These are phyloP conservation scores for Ceratina japonica DNA, from an alignment of 1,140 invertebrate species.

Conservation along the genomic window DNA sequence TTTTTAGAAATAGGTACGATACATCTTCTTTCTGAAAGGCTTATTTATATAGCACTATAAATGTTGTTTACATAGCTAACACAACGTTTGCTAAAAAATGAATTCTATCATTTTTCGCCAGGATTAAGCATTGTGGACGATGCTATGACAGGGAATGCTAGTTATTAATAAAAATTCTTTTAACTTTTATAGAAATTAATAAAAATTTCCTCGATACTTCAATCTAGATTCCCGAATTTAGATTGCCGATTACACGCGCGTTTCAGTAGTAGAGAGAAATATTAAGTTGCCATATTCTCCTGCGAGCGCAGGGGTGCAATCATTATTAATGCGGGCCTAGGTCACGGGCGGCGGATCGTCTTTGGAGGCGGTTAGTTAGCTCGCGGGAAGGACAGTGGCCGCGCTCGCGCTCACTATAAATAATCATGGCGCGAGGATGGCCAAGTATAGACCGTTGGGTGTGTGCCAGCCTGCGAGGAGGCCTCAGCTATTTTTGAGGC, in stretches of 20 bases:
- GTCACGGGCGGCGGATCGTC: constrained; percentile 79
- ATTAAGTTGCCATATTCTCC: constrained; percentile 39
- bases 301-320: constrained; percentile 55
- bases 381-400: constrained; percentile 81
- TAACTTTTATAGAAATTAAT: too few species aligned
- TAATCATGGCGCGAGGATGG: constrained; percentile 82
- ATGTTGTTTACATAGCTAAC: too few species aligned
- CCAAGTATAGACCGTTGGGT: constrained; percentile 87
- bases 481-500: constrained; percentile 79
- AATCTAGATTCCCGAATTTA: too few species aligned
- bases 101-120: too few species aligned
- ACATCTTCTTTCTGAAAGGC: too few species aligned
- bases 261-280: constrained; percentile 12
- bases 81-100: too few species aligned
- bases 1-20: not conserved
- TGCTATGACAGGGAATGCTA: too few species aligned
- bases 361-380: constrained; percentile 76
- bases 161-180: too few species aligned
- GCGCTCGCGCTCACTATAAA: constrained; percentile 80
- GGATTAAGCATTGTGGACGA: too few species aligned
- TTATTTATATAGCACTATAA: too few species aligned
- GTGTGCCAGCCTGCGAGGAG: constrained; percentile 80
- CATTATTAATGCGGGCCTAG: constrained; percentile 80
- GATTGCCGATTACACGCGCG: too few species aligned
- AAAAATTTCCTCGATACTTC: too few species aligned